A percentile compares a stretch with the other conserved stretches of the same genome.
Evolutionary conservation across 2,888 invertebrate genomes (phyloP).

Genomic region (Ophion slaviceki): DNA sequence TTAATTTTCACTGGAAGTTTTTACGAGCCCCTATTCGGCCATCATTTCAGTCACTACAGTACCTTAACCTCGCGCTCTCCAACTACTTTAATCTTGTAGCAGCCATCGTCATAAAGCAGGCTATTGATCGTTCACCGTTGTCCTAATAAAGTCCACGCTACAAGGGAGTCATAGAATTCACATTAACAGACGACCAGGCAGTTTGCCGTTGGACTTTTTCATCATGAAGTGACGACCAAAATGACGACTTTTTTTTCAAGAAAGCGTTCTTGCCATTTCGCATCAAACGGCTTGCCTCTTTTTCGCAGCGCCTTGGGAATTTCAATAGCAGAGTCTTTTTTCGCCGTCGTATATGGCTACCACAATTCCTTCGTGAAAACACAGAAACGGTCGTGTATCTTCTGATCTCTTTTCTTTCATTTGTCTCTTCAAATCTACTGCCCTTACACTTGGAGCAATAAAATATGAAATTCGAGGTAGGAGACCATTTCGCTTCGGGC

Average conservation of each 20-base stretch:
- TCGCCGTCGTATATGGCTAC: background rate
- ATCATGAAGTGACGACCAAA: background rate
- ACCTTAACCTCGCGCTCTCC: background rate
- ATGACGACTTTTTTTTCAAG: conserved; percentile 1
- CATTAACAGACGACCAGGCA: conserved; percentile 21
- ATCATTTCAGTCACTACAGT: background rate
- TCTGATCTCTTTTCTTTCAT: conserved; percentile 3
- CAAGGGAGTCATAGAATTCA: conserved; percentile 22
- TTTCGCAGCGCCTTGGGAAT: conserved; percentile 29
- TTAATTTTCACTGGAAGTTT: background rate
- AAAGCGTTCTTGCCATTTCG: conserved; percentile 23
- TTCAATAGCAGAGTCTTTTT: conserved; percentile 20
- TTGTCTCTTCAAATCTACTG: conserved; percentile 67
- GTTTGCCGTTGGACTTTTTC: conserved; percentile 15
- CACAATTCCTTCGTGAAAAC: conserved; percentile 9
- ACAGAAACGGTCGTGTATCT: background rate
- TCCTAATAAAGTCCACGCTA: background rate
- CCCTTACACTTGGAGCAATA: conserved; percentile 71
- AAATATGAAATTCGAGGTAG: conserved; percentile 67
- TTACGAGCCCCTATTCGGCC: background rate
- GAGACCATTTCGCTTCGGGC: background rate
- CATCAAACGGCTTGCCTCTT: conserved; percentile 31
- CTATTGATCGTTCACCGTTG: background rate
- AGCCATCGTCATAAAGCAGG: background rate
- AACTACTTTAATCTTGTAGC: background rate